These are phyloP conservation scores for Paedocypris micromegethes DNA, from an alignment of 2,797 vertebrate genomes.

Conservation along the genomic window DNA sequence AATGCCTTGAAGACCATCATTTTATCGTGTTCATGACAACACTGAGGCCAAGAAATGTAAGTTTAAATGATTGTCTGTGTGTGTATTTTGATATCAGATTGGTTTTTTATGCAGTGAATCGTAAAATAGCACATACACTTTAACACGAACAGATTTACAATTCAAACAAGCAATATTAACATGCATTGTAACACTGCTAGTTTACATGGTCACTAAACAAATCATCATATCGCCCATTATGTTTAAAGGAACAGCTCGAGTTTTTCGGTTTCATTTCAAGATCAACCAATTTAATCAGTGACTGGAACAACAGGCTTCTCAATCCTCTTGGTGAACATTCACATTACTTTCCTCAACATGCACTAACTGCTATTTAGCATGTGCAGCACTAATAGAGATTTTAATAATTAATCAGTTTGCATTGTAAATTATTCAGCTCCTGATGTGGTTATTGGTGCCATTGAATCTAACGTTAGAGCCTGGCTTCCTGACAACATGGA, in stretches of 20 bases:
- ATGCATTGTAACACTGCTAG: no score
- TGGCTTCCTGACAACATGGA: constrained; percentile 11
- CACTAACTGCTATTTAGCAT: constrained; percentile 39
- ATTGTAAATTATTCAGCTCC: constrained; percentile 46
- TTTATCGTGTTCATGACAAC: no score
- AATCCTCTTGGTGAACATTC: constrained; percentile 26
- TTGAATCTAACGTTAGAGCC: constrained; percentile 35
- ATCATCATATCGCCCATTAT: not conserved
- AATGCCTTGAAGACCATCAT: no score
- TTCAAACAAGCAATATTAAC: no score
- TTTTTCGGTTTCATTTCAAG: not conserved
- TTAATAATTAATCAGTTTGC: constrained; percentile 48
- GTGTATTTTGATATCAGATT: no score
- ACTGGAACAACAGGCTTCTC: constrained; percentile 13
- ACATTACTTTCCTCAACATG: constrained; percentile 15
- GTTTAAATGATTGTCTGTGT: no score
- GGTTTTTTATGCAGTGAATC: no score
- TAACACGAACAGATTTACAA: no score
- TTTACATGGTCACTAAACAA: no score
- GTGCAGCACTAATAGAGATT: constrained; percentile 43
- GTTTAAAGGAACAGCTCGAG: not conserved
- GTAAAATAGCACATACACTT: no score
- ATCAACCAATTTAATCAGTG: constrained; percentile 5
- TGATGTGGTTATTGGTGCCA: constrained; percentile 33
- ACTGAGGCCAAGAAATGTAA: no score